phyloP scores from a whole-genome alignment of 64 coral and sea anemone genomes.

The Actinia tenebrosa region DNA sequence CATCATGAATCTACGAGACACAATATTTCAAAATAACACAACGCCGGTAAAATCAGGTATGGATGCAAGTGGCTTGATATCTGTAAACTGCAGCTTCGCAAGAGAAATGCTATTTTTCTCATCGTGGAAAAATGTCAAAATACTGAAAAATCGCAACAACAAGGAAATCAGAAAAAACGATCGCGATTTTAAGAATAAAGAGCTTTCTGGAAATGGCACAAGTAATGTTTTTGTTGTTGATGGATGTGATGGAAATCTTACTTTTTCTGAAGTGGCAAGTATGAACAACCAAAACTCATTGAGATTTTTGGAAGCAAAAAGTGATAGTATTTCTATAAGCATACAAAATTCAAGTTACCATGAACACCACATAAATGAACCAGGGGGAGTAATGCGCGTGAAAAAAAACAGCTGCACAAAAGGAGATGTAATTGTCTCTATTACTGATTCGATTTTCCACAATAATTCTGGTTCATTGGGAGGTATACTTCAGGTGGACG shows the following conservation, averaged over 20 bases:
- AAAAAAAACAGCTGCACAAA: neutral
- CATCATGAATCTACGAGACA: neutral
- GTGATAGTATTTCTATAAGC: too few species aligned
- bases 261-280: neutral
- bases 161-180: neutral
- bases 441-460: neutral
- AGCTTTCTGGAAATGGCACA: neutral
- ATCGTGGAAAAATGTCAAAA: neutral
- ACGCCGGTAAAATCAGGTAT: neutral
- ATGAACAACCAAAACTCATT: neutral
- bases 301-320: neutral
- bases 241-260: neutral
- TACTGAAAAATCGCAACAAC: neutral
- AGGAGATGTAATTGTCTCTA: neutral
- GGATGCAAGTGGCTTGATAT: neutral
- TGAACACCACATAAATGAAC: neutral
- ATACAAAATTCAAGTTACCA: constrained; percentile 1
- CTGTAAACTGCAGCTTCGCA: too few species aligned
- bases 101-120: too few species aligned
- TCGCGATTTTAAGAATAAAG: neutral
- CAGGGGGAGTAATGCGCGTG: neutral
- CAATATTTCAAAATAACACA: neutral
- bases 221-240: neutral
- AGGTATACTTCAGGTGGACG: neutral
- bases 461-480: neutral